Evolutionary conservation across 2,797 vertebrate genomes (phyloP).

Genomic region (Fistularia commersonii): DNA sequence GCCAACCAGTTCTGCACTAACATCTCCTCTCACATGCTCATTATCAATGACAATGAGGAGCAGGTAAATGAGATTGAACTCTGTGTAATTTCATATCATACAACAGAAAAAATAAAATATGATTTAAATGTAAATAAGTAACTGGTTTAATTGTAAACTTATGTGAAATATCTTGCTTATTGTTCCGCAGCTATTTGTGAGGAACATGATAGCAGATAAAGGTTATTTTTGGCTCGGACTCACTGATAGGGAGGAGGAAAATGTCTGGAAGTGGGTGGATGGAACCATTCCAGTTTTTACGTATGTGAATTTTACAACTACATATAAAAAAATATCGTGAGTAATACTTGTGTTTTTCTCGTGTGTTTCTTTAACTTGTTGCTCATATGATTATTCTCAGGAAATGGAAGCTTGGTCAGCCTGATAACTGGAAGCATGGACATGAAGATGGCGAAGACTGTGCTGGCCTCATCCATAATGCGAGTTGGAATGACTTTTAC

Average conservation of each 20-base stretch:
- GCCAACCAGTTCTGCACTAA: slow-evolving; percentile 82
- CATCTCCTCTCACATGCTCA: slow-evolving; percentile 81
- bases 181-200: slow-evolving; percentile 83
- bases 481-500: slow-evolving; percentile 95
- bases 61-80: slow-evolving; percentile 73
- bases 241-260: slow-evolving; percentile 83
- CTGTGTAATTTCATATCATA: too few species aligned
- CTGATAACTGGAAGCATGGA: slow-evolving; percentile 92
- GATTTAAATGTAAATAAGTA: not conserved
- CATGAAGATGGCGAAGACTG: slow-evolving; percentile 90
- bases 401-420: slow-evolving; percentile 94
- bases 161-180: slow-evolving; percentile 5
- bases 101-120: not conserved
- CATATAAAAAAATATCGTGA: not conserved
- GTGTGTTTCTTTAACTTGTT: not conserved
- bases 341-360: not conserved
- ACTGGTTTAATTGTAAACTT: not conserved
- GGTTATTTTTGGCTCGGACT: slow-evolving; percentile 94
- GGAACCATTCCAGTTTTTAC: slow-evolving; percentile 82
- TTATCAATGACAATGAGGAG: slow-evolving; percentile 88
- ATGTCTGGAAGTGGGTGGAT: slow-evolving; percentile 93
- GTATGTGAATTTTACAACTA: slow-evolving; percentile 66
- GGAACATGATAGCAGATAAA: slow-evolving; percentile 78
- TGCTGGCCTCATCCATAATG: slow-evolving; percentile 86
- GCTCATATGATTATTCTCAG: slow-evolving; percentile 63